Base-by-base conservation (phyloP, 1,140 invertebrate genomes). In the Aleiodes sp. region DNA sequence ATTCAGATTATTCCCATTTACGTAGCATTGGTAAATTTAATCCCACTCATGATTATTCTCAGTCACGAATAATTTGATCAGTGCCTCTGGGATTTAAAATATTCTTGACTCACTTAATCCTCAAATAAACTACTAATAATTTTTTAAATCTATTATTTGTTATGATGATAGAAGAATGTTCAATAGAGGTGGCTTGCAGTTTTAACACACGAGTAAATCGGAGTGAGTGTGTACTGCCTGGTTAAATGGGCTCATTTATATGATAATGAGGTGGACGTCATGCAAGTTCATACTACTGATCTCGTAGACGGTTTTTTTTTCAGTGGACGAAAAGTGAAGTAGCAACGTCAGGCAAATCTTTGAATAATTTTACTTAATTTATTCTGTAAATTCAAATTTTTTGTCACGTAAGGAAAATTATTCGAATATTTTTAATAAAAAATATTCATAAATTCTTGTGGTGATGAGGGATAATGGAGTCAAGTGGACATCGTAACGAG, bases 161-260 rank as follows among this genome's bases (percentile, higher is more conserved):
- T 28, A 29, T 2, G 21, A n/a, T 29, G 12, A 24, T 10, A 39
- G 10, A 63, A 39, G 33, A 62, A 62, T 35, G n/a, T n/a, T n/a
- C n/a, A 37, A 35, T 12, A 39, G 46, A 1, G 19, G 16, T 52
- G 6, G 10, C 21, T 24, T 52, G 46, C 46, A 16, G 21, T 4
- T 21, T 24, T 9, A 52, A 52, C 21, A 52, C 26, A n/a, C n/a
- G n/a, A 39, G 24, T 39, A 26, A 28, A 68, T 61, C 59, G 66
- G 41, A 46, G 24, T 21, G 21, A 14, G 7, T 39, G 24, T 46
- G 12, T 8, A 35, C 52, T 7, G 46, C n/a, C 37, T 28, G 10
- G 31, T 26, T 62, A 68, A 68, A 59, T 60, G 26, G 66, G 16
- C 57, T 68, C 66, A 68, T 68, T 68, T 68, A 68, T 62, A 68